A percentile compares a stretch with the other conserved stretches of the same genome.
These are phyloP conservation scores for Tympanuchus pallidicinctus DNA, from an alignment of 2,113 vertebrate species.

Conservation along the genomic window DNA sequence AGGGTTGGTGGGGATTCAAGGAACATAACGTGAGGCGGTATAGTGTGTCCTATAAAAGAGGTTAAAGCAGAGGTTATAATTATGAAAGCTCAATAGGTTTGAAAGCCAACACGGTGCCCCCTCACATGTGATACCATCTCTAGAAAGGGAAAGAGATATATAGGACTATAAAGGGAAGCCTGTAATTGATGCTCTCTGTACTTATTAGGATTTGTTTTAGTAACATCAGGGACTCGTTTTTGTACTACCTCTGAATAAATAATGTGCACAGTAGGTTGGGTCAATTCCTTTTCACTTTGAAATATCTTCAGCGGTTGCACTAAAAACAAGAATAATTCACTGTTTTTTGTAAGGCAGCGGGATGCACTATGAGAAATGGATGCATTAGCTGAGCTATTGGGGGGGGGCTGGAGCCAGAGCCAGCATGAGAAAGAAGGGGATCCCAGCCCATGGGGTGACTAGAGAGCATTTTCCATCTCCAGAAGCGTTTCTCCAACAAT, in stretches of 20 bases:
- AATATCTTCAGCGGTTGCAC: conserved; percentile 63
- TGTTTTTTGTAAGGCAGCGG: conserved; percentile 55
- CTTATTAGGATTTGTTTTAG: conserved; percentile 78
- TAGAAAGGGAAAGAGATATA: conserved; percentile 65
- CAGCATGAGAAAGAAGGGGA: conserved; percentile 18
- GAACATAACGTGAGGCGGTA: conserved; percentile 32
- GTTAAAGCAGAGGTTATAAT: conserved; percentile 69
- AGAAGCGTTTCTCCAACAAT: conserved; percentile 48
- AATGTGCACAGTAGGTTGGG: conserved; percentile 75
- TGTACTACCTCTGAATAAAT: conserved; percentile 79
- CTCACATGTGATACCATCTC: conserved; percentile 47
- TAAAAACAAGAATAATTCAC: conserved; percentile 76
- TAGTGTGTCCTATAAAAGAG: conserved; percentile 60
- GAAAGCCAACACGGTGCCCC: conserved; percentile 52
- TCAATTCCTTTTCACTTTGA: conserved; percentile 77
- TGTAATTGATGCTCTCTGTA: conserved; percentile 70
- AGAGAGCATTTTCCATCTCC: conserved; percentile 65
- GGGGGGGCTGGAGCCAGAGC: not conserved
- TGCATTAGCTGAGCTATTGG: conserved; percentile 51
- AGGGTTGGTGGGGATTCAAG: conserved; percentile 55
- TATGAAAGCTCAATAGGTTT: conserved; percentile 71
- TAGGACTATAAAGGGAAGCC: conserved; percentile 68
- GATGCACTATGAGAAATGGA: conserved; percentile 54
- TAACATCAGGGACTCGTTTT: conserved; percentile 77
- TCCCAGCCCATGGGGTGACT: conserved; percentile 47